Evolutionary conservation across 1,140 invertebrate genomes (phyloP), one percentile per base, ranked within the genome.

Genomic region (Sminthurides bifidus): DNA sequence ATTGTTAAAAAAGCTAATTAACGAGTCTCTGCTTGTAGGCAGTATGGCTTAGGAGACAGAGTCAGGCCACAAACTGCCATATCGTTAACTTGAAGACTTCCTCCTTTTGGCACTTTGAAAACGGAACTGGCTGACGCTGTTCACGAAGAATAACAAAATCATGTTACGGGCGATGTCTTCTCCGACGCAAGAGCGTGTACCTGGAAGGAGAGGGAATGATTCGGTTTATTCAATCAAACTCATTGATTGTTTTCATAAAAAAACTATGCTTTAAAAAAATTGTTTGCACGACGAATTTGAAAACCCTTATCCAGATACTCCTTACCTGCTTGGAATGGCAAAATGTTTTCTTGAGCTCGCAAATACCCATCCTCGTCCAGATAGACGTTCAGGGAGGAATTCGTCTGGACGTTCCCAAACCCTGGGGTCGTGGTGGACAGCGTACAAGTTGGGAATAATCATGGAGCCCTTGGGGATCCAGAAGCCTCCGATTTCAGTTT

Each of bases 141-240:
- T 72, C 0, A 78, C 72, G 43, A 76, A 70, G 69, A 80, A 81
- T 3, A 88, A 66, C 58, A 82, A 79, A 45, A 86, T 61, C 48
- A 87, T 70, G 79, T 87, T 86, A 56, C 75, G 76, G 1, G 85
- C 86, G 33, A 92, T 68, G 65, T 88, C 84, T 59, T 92, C 87
- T 3, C 89, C 89, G 0, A 87, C 76, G 69, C 89, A 93, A 73
- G 85, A 81, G 30, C 87, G 75, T 68, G 88, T 87, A 37, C 87
- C 86, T 89, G 60, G 56, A 72, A 53, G 17, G n/a, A 56, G 17
- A 14, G 8, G 15, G 33, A 8, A 46, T 24, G 10, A 46, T 37
- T 0, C 3, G 10, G 2, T n/a, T 40, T 4, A 2, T 23, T 8
- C 0, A 4, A 27, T 38, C 1, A 38, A 3, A 19, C 23, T n/a